phyloP scores from a whole-genome alignment of 2,888 invertebrate genomes.

The Galerucella pusilla region DNA sequence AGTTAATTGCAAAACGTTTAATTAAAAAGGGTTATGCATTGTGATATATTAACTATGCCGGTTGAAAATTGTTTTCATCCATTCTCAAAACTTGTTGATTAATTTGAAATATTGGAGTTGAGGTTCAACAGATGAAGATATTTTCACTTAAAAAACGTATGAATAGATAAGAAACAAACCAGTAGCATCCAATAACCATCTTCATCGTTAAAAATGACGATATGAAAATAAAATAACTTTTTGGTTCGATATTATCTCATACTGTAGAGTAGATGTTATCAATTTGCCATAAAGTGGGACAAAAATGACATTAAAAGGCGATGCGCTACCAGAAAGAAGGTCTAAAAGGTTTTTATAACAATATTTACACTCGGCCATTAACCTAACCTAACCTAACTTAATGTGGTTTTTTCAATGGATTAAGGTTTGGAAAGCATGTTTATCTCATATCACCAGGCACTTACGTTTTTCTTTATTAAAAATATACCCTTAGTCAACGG shows the following conservation, averaged over 20 bases:
- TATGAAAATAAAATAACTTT: background rate
- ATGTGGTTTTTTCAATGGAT: slow-evolving; percentile 33
- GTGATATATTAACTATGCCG: background rate
- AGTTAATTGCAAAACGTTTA: background rate
- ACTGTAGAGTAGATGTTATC: slow-evolving; percentile 25
- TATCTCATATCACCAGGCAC: slow-evolving; percentile 36
- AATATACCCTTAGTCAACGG: slow-evolving; percentile 39
- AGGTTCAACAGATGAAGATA: too few species aligned
- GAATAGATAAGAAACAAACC: too few species aligned
- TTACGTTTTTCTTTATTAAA: slow-evolving; percentile 45
- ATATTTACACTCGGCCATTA: slow-evolving; percentile 39
- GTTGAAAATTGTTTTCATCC: background rate
- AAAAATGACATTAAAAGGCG: slow-evolving; percentile 36
- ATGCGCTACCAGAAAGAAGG: slow-evolving; percentile 27
- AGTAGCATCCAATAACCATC: background rate
- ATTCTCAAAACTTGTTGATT: background rate
- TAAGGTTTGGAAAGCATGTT: slow-evolving; percentile 36
- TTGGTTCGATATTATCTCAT: background rate
- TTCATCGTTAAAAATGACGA: background rate
- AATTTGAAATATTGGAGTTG: too few species aligned
- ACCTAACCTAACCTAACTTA: slow-evolving; percentile 40
- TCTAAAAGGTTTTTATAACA: slow-evolving; percentile 40
- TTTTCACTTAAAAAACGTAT: too few species aligned
- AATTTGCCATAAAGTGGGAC: slow-evolving; percentile 29
- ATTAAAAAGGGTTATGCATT: background rate